Base-by-base conservation (phyloP, 2,797 vertebrate genomes). In the Hybognathus amarus region DNA sequence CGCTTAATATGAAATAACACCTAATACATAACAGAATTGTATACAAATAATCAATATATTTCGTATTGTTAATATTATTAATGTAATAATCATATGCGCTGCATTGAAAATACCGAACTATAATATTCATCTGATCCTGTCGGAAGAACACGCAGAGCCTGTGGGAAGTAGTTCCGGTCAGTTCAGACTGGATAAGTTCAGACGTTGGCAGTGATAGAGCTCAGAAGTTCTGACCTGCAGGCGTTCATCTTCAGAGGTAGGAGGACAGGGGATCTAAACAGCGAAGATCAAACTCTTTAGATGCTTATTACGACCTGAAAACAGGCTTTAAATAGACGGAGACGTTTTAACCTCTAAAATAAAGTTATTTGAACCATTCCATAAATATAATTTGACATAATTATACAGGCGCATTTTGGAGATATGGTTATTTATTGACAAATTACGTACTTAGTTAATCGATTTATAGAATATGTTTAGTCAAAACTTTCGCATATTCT, bases 161-260 rank as follows among this genome's bases (percentile, higher is more conserved):
- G 59, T 10, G 64, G 76, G 88, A 95, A 95, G 93, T 94, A 95
- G 95, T 93, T 17, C 95, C 94, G 89, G 93, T 84, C 12, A 5
- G 69, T 85, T 47, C 8, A 56, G 82, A 36, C 24, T 47, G 73
- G 38, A 93, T 95, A 95, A 7, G 67, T 81, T 87, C 69, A 66
- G 78, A 83, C 50, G 33, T 85, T 17, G 78, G 27, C 0, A 2
- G 1, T n/a, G 9, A 59, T 70, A 12, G 85, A 24, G 76, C 79
- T 85, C 90, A 79, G 87, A 92, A 85, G 91, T 94, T 86, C 89
- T 54, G 52, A 47, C 45, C 83, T 89, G 91, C 90, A 86, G 91
- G 91, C 56, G 83, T 93, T 93, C 90, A 76, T 79, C 86, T 30
- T 45, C 45, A 36, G 81, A 90, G 93, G 95, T 96, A 87, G 92